Percentiles rank a stretch among this genome's conserved stretches.
Evolutionary conservation across 2,113 vertebrate genomes (phyloP).

Genomic region (human): DNA sequence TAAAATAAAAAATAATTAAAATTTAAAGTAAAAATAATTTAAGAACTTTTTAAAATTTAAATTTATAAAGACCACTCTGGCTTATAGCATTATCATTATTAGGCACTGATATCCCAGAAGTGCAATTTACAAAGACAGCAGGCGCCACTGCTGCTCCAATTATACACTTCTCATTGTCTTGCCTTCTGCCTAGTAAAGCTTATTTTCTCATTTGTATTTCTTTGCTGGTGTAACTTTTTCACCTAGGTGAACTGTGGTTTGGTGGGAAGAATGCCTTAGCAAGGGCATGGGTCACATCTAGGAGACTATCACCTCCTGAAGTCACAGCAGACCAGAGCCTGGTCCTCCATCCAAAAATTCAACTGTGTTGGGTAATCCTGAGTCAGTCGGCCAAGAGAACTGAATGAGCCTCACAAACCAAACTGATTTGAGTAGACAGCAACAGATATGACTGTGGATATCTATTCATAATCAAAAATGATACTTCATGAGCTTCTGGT

Average conservation of each 20-base stretch:
- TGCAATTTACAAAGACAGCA: background rate
- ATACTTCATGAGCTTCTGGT: background rate
- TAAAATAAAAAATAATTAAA: constrained; percentile 10
- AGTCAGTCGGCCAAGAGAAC: background rate
- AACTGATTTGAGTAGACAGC: background rate
- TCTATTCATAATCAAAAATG: background rate
- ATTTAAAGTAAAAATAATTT: background rate
- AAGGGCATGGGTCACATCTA: background rate
- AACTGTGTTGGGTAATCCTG: background rate
- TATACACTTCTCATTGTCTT: background rate
- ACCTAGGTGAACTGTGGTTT: background rate
- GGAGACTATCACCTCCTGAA: background rate
- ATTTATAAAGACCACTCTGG: background rate
- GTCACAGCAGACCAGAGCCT: background rate
- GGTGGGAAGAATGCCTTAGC: background rate
- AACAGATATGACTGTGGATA: background rate
- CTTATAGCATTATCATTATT: background rate
- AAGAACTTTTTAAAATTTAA: background rate
- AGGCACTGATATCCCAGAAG: background rate
- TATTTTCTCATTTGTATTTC: background rate
- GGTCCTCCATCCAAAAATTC: background rate
- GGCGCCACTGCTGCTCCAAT: background rate
- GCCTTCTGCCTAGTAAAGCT: background rate
- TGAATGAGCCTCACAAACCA: background rate
- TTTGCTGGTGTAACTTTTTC: background rate